Conservation (phyloP, 2,113 vertebrate species). For the Pampusana beccarii region DNA sequence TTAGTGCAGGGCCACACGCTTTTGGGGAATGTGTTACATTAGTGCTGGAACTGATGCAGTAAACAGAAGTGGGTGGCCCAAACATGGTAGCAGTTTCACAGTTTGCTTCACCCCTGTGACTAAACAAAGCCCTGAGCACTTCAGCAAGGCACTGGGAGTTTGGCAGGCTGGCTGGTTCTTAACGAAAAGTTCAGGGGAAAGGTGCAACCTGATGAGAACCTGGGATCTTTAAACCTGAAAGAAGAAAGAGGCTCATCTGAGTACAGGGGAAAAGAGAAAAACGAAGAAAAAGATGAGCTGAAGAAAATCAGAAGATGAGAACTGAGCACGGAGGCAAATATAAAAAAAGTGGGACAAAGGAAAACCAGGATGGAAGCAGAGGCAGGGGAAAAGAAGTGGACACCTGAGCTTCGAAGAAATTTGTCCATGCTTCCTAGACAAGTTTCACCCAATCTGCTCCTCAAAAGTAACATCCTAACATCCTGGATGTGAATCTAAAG, state of each 20-base stretch:
- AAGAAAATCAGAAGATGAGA: neutral
- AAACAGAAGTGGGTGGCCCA: neutral
- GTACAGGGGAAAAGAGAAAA: neutral
- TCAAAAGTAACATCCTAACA: neutral
- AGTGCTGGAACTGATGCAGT: neutral
- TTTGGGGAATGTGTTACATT: neutral
- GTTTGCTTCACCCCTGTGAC: neutral
- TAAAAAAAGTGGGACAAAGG: neutral
- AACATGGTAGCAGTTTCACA: neutral
- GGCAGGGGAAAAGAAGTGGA: neutral
- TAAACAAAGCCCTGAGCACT: neutral
- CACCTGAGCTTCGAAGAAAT: neutral
- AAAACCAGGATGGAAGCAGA: neutral
- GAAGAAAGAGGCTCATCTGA: neutral
- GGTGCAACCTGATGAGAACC: neutral
- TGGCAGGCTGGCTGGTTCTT: accelerated
- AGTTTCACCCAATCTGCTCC: neutral
- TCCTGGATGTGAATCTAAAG: neutral
- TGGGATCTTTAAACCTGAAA: neutral
- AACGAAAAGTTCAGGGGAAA: neutral
- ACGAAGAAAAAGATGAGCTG: neutral
- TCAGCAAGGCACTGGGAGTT: neutral
- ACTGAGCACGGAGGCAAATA: neutral
- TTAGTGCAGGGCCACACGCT: neutral
- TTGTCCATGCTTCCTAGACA: neutral